phyloP scores from a whole-genome alignment of 2,113 vertebrate genomes.

The Atlantisia rogersi region DNA sequence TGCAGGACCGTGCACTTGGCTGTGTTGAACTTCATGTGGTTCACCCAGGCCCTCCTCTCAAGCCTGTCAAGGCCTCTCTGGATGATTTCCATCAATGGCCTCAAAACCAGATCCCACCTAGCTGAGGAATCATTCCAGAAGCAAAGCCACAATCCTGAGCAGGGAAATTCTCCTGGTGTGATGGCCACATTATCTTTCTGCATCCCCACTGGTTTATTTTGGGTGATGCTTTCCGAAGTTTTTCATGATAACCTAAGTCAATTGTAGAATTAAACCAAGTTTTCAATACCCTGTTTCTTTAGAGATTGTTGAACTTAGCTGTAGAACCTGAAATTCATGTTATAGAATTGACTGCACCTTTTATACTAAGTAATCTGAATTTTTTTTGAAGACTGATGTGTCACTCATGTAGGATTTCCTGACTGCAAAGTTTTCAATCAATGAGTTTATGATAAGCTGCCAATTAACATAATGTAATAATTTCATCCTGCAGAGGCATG shows the following conservation, averaged over 20 bases:
- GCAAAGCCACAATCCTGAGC: background rate
- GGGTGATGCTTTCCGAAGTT: background rate
- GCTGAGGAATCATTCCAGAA: background rate
- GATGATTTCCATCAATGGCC: background rate
- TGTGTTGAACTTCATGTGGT: too few relatives aligned
- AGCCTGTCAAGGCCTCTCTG: too few relatives aligned
- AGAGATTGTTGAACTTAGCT: background rate
- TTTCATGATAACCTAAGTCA: background rate
- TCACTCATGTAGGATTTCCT: background rate
- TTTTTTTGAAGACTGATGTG: background rate
- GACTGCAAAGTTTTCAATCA: background rate
- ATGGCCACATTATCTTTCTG: background rate
- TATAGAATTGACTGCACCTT: background rate
- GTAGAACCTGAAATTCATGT: background rate
- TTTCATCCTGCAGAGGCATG: background rate
- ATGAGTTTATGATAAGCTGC: constrained; percentile 1
- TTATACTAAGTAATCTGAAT: background rate
- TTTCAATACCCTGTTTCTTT: background rate
- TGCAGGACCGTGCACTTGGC: too few relatives aligned
- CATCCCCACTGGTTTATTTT: background rate
- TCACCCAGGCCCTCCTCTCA: too few relatives aligned
- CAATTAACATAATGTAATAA: constrained; percentile 1
- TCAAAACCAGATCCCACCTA: background rate
- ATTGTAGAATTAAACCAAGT: background rate
- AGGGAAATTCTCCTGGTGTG: background rate